Conservation (phyloP, 2,113 vertebrate genomes). For the Electrona antarctica region DNA sequence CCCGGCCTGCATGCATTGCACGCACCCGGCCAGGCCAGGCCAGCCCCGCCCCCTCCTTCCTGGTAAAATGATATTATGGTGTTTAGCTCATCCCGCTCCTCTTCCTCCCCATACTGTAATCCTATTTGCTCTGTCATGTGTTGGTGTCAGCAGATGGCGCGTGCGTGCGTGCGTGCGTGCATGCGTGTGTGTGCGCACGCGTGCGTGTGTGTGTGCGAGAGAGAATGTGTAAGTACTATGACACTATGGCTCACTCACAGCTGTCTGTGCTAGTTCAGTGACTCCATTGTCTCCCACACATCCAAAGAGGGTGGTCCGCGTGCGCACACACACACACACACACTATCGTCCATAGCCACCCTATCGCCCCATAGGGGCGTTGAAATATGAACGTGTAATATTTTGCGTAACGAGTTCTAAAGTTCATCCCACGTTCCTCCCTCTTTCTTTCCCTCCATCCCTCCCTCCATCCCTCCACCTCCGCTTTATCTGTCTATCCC, state of each 20-base stretch:
- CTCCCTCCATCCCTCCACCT: not conserved
- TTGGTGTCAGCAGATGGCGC: conserved; percentile 76
- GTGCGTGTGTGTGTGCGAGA: not conserved
- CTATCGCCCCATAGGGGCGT: conserved; percentile 41
- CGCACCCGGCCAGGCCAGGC: no score
- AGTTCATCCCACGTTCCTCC: conserved; percentile 22
- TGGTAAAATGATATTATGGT: conserved; percentile 75
- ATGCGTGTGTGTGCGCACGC: conserved; percentile 32
- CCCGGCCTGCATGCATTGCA: not conserved
- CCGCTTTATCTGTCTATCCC: not conserved
- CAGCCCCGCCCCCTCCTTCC: conserved; percentile 31
- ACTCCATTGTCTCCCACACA: conserved; percentile 63
- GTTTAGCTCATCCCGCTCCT: conserved; percentile 76
- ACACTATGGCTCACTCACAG: conserved; percentile 65
- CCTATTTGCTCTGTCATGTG: conserved; percentile 82
- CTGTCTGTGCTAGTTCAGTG: conserved; percentile 70
- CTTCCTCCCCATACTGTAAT: conserved; percentile 75
- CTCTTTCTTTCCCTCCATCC: not conserved
- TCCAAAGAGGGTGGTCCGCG: conserved; percentile 53
- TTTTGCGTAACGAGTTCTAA: conserved; percentile 55
- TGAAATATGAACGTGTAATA: conserved; percentile 56
- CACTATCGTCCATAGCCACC: not conserved
- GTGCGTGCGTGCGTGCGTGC: conserved; percentile 1
- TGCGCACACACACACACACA: conserved; percentile 11
- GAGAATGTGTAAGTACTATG: conserved; percentile 48